Evolutionary conservation across 2,888 invertebrate species (phyloP).

Genomic region (Onchidella celtica): DNA sequence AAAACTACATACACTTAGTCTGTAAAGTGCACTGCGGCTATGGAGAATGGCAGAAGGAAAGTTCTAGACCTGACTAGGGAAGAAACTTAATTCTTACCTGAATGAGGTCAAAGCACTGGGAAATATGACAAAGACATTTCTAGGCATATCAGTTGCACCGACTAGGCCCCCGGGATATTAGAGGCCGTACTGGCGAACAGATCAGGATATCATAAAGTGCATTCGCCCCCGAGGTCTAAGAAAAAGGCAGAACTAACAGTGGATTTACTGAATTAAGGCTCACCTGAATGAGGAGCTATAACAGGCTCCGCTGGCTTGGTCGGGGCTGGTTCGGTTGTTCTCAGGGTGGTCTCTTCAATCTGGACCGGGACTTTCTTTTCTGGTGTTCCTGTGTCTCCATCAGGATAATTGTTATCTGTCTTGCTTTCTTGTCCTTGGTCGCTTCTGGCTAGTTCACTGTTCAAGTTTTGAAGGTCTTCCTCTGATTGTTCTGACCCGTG

Average conservation of each 20-base stretch:
- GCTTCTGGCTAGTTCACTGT: conserved; percentile 37
- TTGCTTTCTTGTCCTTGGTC: neutral
- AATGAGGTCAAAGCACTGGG: too few species aligned
- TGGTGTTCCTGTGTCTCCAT: conserved; percentile 53
- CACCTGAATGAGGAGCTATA: conserved; percentile 54
- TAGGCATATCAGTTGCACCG: too few species aligned
- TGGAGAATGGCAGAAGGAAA: too few species aligned
- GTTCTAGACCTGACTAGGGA: too few species aligned
- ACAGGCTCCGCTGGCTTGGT: conserved; percentile 51
- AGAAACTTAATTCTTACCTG: too few species aligned
- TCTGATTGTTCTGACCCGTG: conserved; percentile 6
- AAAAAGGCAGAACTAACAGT: neutral
- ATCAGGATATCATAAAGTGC: too few species aligned
- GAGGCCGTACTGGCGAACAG: too few species aligned
- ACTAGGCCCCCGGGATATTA: too few species aligned
- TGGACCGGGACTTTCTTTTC: conserved; percentile 21
- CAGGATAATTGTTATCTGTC: conserved; percentile 53
- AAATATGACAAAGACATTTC: too few species aligned
- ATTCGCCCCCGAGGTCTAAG: neutral
- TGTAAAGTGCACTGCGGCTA: too few species aligned
- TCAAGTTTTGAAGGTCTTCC: conserved; percentile 46
- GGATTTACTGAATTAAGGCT: neutral
- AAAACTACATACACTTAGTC: too few species aligned
- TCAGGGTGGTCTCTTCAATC: conserved; percentile 28
- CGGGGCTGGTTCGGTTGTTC: conserved; percentile 47